These are phyloP conservation scores for Siphlonurus alternatus DNA, from an alignment of 2,888 invertebrate species.

Conservation along the genomic window DNA sequence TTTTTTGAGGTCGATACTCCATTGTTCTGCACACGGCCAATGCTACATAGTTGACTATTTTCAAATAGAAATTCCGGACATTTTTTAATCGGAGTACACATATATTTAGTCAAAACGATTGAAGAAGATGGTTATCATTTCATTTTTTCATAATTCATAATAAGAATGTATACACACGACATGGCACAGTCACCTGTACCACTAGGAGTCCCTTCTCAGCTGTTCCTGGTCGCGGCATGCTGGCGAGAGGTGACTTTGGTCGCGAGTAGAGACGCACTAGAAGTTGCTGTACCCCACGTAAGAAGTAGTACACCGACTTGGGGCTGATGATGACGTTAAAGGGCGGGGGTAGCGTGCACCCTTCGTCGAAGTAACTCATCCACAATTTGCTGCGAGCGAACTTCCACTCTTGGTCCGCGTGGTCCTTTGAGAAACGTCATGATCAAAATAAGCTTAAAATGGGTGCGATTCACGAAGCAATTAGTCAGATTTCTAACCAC, in stretches of 20 bases:
- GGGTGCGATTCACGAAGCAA: no score
- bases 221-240: neutral
- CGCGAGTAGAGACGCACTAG: slow-evolving; percentile 11
- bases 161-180: no score
- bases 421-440: slow-evolving; percentile 24
- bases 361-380: slow-evolving; percentile 39
- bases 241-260: slow-evolving; percentile 1
- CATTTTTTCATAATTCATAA: no score
- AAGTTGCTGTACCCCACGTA: slow-evolving; percentile 15
- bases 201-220: slow-evolving; percentile 1
- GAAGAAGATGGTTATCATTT: no score
- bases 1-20: no score
- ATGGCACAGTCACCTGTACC: neutral
- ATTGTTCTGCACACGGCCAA: no score
- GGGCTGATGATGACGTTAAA: slow-evolving; percentile 36
- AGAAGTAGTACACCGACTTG: slow-evolving; percentile 25
- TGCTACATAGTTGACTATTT: no score
- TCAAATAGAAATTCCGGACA: no score
- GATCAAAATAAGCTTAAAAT: neutral
- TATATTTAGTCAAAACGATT: no score
- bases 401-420: slow-evolving; percentile 38
- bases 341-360: slow-evolving; percentile 33
- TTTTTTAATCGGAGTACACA: no score
- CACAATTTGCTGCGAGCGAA: slow-evolving; percentile 36
- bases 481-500: no score